Percentiles rank a stretch among this genome's conserved stretches.
Evolutionary conservation across 2,113 vertebrate species (phyloP).

Genomic region (Pseudolaguvia tuberculata): DNA sequence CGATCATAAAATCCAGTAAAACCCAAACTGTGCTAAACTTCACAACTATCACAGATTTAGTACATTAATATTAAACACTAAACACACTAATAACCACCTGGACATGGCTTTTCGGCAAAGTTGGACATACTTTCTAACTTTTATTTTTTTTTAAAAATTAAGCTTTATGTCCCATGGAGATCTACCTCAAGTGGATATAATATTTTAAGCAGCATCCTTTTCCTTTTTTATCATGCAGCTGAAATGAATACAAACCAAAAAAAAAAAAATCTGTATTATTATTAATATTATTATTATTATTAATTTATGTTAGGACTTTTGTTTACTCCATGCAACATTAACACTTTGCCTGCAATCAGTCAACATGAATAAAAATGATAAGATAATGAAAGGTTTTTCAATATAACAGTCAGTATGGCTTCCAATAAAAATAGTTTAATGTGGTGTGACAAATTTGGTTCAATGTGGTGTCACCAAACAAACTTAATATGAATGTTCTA

Average conservation of each 20-base stretch:
- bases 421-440: too few relatives aligned
- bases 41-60: background rate
- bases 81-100: slow-evolving; percentile 12
- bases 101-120: slow-evolving; percentile 51
- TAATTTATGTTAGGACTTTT: background rate
- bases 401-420: too few relatives aligned
- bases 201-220: background rate
- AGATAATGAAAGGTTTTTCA: too few relatives aligned
- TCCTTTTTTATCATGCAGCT: slow-evolving; percentile 5
- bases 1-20: background rate
- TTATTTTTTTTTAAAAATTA: slow-evolving; percentile 52
- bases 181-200: slow-evolving; percentile 84
- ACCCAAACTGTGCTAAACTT: background rate
- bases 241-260: background rate
- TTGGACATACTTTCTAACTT: slow-evolving; percentile 30
- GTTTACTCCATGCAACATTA: background rate
- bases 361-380: too few relatives aligned
- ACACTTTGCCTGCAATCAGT: background rate
- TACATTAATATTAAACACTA: slow-evolving; percentile 2
- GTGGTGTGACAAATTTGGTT: too few relatives aligned
- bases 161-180: slow-evolving; percentile 62
- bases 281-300: background rate
- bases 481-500: slow-evolving; percentile 30
- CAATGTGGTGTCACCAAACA: background rate
- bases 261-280: slow-evolving; percentile 7